phyloP scores from a whole-genome alignment of 2,888 invertebrate species.

The Drosophila cognata region DNA sequence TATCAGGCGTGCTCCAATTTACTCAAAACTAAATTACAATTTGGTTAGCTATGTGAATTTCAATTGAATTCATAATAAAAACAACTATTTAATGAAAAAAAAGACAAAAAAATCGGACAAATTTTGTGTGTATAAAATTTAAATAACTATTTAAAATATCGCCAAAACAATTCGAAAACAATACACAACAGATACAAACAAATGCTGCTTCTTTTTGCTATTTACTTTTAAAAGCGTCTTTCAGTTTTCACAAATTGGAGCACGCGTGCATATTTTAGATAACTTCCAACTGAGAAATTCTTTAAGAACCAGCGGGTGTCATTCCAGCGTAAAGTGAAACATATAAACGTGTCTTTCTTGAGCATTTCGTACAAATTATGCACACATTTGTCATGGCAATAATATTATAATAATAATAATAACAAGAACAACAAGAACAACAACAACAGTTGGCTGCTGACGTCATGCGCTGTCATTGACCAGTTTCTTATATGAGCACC shows the following conservation, averaged over 20 bases:
- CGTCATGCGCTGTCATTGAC: constrained; percentile 51
- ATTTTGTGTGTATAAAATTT: no score
- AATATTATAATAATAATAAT: no score
- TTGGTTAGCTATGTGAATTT: neutral
- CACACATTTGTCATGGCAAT: constrained; percentile 24
- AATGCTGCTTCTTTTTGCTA: neutral
- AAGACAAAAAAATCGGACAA: neutral
- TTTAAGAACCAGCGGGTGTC: constrained; percentile 12
- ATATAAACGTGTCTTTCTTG: constrained; percentile 21
- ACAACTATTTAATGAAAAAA: neutral
- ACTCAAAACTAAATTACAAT: neutral
- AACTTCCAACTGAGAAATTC: neutral
- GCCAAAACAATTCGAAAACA: no score
- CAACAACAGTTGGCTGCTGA: constrained; percentile 31
- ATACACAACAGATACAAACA: no score
- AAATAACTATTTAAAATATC: neutral
- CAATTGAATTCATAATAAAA: neutral
- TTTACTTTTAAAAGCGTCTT: neutral
- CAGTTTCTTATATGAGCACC: constrained; percentile 40
- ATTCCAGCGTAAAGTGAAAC: constrained; percentile 36
- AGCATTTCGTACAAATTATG: constrained; percentile 12
- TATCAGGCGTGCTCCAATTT: neutral
- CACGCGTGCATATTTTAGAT: neutral
- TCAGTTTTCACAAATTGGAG: neutral
- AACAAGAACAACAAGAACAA: neutral